Conservation (phyloP, 2,888 invertebrate species). For the Drosophila tripunctata region DNA sequence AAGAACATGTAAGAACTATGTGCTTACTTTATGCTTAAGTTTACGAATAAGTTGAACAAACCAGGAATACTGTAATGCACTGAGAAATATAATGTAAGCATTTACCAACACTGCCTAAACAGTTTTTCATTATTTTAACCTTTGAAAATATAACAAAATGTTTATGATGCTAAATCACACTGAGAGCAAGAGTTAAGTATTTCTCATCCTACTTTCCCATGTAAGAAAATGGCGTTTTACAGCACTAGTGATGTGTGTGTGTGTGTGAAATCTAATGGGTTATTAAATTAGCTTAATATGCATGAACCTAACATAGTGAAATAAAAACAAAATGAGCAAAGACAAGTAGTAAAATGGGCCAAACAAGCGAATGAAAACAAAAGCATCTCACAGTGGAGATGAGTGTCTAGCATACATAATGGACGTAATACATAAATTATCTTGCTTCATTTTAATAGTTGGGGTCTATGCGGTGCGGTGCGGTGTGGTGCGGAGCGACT, state of each 20-base stretch:
- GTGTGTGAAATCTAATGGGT: constrained; percentile 12
- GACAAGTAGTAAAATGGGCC: background rate
- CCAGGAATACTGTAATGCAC: background rate
- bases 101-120: background rate
- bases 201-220: background rate
- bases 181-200: background rate
- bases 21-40: no score
- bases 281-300: constrained; percentile 39
- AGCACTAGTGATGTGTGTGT: background rate
- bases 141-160: background rate
- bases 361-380: constrained; percentile 7
- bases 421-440: constrained; percentile 34
- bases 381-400: constrained; percentile 1
- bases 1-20: no score
- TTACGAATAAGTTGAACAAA: no score
- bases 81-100: background rate
- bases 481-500: constrained; percentile 16
- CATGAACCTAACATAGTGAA: constrained; percentile 29
- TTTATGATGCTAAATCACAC: background rate
- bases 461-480: constrained; percentile 11
- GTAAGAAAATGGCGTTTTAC: background rate
- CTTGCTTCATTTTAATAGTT: constrained; percentile 25
- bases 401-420: constrained; percentile 23
- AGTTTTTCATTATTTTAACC: background rate
- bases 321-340: background rate